phyloP scores from a whole-genome alignment of 1,140 invertebrate species.

The Drosophila lacteicornis region DNA sequence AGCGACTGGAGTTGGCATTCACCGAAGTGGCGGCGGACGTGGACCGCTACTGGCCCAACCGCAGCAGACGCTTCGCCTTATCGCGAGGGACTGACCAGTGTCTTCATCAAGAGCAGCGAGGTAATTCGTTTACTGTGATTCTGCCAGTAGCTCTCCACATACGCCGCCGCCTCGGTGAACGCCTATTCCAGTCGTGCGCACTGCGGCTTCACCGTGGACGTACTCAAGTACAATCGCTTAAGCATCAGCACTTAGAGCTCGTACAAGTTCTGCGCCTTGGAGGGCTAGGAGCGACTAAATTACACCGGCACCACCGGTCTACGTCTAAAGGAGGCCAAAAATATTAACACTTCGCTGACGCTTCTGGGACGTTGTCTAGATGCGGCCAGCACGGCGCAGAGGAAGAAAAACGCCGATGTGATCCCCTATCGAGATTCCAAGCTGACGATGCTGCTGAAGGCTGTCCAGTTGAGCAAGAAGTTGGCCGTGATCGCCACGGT shows the following conservation, averaged over 20 bases:
- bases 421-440: slow-evolving; percentile 90
- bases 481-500: slow-evolving; percentile 94
- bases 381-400: slow-evolving; percentile 86
- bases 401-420: slow-evolving; percentile 83
- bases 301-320: slow-evolving; percentile 94
- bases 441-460: slow-evolving; percentile 90
- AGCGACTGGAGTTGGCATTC: no score
- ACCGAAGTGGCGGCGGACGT: no score
- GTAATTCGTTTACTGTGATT: slow-evolving; percentile 7
- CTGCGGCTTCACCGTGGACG: slow-evolving; percentile 94
- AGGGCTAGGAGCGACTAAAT: slow-evolving; percentile 93
- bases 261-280: slow-evolving; percentile 95
- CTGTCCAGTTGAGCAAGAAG: slow-evolving; percentile 88
- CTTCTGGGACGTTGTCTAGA: slow-evolving; percentile 94
- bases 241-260: slow-evolving; percentile 78
- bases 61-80: no score
- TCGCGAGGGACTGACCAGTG: no score
- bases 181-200: slow-evolving; percentile 93
- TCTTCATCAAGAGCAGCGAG: no score
- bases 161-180: slow-evolving; percentile 93
- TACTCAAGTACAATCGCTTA: slow-evolving; percentile 86
- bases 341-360: slow-evolving; percentile 88
- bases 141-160: slow-evolving; percentile 76
- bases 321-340: slow-evolving; percentile 89
- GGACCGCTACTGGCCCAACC: no score